Base-by-base conservation (phyloP, 2,797 vertebrate genomes). In the Lutjanus campechanus region DNA sequence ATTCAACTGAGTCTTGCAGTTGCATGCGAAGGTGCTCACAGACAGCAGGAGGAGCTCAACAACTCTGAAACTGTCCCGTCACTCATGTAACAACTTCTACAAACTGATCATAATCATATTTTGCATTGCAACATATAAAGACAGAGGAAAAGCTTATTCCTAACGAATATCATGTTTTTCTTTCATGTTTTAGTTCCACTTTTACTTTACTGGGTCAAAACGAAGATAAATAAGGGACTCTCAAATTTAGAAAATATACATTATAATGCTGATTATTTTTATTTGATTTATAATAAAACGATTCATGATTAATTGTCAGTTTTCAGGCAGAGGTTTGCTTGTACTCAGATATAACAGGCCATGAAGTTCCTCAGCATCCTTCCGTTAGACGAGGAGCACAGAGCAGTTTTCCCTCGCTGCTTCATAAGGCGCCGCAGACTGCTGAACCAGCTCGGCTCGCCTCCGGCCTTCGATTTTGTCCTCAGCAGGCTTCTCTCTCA, bases 371-470 rank as follows among this genome's bases (percentile, higher is more conserved):
- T 70, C 49, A 54, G 73, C 20, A 29, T 60, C n/a, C 10, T 7
- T 49, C 46, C 17, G 47, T 36, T 1, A 19, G 63, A 49, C 58
- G 71, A 46, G 47, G 25, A 60, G 29, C 29, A 36, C 20, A 69
- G 19, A 41, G 17, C 58, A 59, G 22, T 41, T 49, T 22, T 53
- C 36, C 7, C 5, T 43, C 49, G 68, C 36, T 49, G 49, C 59
- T 69, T 77, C 13, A 17, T 1, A 44, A 56, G 11, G 59, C 71
- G 19, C 16, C 4, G 5, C 69, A 83, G 69, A 78, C 68, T 84
- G 85, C 85, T 88, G 83, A 89, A 68, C 29, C 68, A 81, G 83
- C 83, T 73, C 13, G n/a, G 56, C 78, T 67, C 0, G 4, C 29
- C 22, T 85, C 72, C 11, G 11, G 60, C 55, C 63, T 85, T 82